These are phyloP conservation scores for Chromobotia macracanthus DNA, from an alignment of 2,797 vertebrate species.

Conservation along the genomic window DNA sequence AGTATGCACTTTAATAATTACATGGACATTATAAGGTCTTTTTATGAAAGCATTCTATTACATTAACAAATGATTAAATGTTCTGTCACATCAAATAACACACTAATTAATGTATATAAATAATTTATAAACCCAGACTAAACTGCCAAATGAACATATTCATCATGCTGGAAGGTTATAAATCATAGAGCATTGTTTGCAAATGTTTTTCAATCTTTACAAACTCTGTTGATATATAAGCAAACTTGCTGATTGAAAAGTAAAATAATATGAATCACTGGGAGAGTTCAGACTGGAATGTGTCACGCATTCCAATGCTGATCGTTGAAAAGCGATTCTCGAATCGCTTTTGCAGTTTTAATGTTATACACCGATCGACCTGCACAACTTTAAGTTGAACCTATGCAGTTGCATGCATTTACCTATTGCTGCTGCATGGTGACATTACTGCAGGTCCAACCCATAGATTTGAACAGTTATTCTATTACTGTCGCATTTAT, in stretches of 20 bases:
- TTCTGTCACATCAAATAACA: conserved; percentile 33
- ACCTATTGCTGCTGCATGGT: no score
- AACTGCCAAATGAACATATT: conserved; percentile 27
- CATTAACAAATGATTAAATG: conserved; percentile 29
- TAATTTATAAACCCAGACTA: background rate
- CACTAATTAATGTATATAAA: conserved; percentile 17
- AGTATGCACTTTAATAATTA: conserved; percentile 33
- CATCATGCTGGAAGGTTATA: conserved; percentile 7
- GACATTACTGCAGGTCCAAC: no score
- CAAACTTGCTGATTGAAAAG: background rate
- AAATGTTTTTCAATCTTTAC: background rate
- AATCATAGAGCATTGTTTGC: conserved; percentile 9
- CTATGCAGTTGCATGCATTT: no score
- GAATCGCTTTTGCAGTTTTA: no score
- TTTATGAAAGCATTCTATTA: conserved; percentile 19
- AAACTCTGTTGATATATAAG: background rate
- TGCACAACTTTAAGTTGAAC: no score
- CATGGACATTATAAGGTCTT: conserved; percentile 16
- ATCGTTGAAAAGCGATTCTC: no score
- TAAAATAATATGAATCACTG: background rate
- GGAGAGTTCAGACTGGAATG: background rate
- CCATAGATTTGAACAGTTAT: background rate
- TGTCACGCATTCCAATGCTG: no score
- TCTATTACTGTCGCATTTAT: background rate
- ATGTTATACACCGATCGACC: no score